Percentiles rank a stretch among this genome's conserved stretches.
Evolutionary conservation across 2,797 vertebrate genomes (phyloP).

Genomic region (Brachyalestes nurse): DNA sequence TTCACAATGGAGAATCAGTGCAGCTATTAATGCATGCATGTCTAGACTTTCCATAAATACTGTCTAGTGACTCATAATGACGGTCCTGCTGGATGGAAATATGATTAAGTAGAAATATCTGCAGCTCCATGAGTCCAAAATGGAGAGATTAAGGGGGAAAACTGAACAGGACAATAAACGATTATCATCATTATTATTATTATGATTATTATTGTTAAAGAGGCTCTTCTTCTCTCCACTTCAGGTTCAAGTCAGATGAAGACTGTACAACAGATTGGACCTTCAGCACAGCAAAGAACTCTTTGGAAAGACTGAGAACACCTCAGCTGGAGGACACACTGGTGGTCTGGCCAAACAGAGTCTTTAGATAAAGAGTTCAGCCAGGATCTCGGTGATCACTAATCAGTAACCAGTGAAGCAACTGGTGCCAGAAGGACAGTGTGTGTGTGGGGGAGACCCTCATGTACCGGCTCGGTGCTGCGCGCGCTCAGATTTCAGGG

Average conservation of each 20-base stretch:
- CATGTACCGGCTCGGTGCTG: neutral
- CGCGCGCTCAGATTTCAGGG: neutral
- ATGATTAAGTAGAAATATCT: slow-evolving; percentile 43
- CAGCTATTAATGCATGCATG: slow-evolving; percentile 43
- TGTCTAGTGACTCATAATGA: slow-evolving; percentile 44
- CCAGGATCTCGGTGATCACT: neutral
- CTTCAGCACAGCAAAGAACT: neutral
- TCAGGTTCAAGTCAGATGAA: neutral
- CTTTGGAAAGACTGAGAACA: slow-evolving; percentile 44
- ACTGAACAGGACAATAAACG: too few relatives aligned
- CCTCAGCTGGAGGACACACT: slow-evolving; percentile 57
- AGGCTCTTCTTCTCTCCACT: too few relatives aligned
- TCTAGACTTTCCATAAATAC: slow-evolving; percentile 52
- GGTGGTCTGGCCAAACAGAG: slow-evolving; percentile 47
- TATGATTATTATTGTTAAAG: too few relatives aligned
- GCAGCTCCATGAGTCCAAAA: neutral
- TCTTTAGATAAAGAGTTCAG: slow-evolving; percentile 22
- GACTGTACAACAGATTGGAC: neutral
- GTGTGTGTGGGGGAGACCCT: too few relatives aligned
- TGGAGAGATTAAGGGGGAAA: slow-evolving; percentile 32
- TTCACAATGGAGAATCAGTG: slow-evolving; percentile 26
- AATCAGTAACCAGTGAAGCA: neutral
- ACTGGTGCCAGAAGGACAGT: slow-evolving; percentile 53
- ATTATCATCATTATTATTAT: too few relatives aligned
- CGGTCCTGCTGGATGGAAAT: slow-evolving; percentile 43